Evolutionary conservation across 1,140 invertebrate genomes (phyloP), one percentile per base, ranked within the genome.

Genomic region (Cotesia glomerata): DNA sequence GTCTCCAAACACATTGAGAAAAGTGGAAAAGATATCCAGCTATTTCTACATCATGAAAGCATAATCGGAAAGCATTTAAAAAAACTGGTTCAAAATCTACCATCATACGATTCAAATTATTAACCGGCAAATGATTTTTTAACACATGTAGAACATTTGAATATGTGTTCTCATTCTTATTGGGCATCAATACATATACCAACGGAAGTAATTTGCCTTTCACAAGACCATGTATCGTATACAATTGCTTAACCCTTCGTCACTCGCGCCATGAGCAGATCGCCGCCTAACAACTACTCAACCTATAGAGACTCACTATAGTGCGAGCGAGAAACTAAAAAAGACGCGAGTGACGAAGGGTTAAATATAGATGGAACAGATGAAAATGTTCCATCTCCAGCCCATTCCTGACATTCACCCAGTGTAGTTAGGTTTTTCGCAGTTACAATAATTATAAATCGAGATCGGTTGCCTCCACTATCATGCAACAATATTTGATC

Each of bases 301-400:
- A n/a, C n/a, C n/a, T n/a, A n/a, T n/a, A n/a, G n/a, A n/a, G n/a
- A n/a, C n/a, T n/a, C n/a, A n/a, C n/a, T n/a, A n/a, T n/a, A n/a
- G n/a, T n/a, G n/a, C n/a, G n/a, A n/a, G n/a, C n/a, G n/a, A n/a
- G n/a, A n/a, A n/a, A n/a, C n/a, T n/a, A n/a, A n/a, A n/a, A n/a
- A n/a, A n/a, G n/a, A n/a, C n/a, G n/a, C n/a, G n/a, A n/a, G n/a
- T n/a, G n/a, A n/a, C n/a, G n/a, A n/a, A n/a, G n/a, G n/a, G n/a
- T n/a, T n/a, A 51, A 70, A 70, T 39, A 70, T 49, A 5, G 13
- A 11, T 63, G 69, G 69, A 26, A 70, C 69, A 4, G 69, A 62
- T 16, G n/a, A 52, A 45, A 70, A 70, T 8, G 67, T 69, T 18
- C 66, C 66, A 16, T 69, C 66, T 35, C 67, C 14, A 49, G 13